Conservation (phyloP, 2,888 invertebrate genomes). For the Gymnoscelis rufifasciata region DNA sequence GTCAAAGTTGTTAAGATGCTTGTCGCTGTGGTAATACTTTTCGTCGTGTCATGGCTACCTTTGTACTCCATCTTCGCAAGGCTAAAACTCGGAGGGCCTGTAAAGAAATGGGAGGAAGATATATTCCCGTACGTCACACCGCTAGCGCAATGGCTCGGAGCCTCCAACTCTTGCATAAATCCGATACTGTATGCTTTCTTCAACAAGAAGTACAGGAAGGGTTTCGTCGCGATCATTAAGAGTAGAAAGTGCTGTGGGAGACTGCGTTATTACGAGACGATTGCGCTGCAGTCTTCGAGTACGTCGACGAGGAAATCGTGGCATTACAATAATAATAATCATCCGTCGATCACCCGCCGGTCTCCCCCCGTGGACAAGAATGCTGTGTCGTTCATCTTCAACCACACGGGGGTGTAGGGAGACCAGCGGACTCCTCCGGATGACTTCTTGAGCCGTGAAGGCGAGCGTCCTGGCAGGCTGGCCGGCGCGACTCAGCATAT, state of each 20-base stretch:
- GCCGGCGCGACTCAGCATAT: conserved; percentile 54
- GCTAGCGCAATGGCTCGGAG: conserved; percentile 94
- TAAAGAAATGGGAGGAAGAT: conserved; percentile 88
- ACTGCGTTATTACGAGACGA: conserved; percentile 91
- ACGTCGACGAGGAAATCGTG: conserved; percentile 92
- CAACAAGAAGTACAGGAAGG: conserved; percentile 94
- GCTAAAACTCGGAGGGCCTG: conserved; percentile 88
- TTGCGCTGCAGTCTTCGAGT: conserved; percentile 90
- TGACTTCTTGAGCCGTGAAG: conserved; percentile 38
- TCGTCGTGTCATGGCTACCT: conserved; percentile 95
- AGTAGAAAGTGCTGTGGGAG: conserved; percentile 92
- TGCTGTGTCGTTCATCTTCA: conserved; percentile 80
- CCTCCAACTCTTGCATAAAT: conserved; percentile 97
- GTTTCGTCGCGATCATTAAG: conserved; percentile 92
- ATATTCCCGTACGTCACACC: conserved; percentile 89
- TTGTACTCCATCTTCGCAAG: conserved; percentile 93
- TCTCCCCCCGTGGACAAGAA: conserved; percentile 75
- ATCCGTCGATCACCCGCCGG: conserved; percentile 78
- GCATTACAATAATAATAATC: conserved; percentile 86
- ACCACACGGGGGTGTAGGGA: conserved; percentile 85
- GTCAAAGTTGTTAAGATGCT: conserved; percentile 97
- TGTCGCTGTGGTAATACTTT: conserved; percentile 94
- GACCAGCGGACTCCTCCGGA: conserved; percentile 34
- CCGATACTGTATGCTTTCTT: conserved; percentile 96
- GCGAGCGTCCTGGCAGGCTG: conserved; percentile 33